phyloP scores from a whole-genome alignment of 2,888 invertebrate species.

The Hydropsyche betteni region DNA sequence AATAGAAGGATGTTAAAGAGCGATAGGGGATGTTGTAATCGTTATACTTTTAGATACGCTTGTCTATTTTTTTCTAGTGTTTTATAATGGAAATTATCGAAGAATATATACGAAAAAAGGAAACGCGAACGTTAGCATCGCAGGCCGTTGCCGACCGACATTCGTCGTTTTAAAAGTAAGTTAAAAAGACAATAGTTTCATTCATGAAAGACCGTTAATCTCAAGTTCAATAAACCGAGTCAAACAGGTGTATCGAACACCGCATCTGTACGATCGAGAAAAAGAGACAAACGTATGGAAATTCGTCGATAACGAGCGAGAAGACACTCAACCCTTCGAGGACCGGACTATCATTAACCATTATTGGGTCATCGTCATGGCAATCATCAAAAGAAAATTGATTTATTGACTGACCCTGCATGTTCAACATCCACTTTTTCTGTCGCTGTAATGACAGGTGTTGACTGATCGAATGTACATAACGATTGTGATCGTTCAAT shows the following conservation, averaged over 20 bases:
- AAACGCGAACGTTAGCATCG: slow-evolving; percentile 2
- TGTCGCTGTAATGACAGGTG: too few relatives aligned
- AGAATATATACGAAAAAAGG: neutral
- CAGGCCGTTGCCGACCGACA: slow-evolving; percentile 15
- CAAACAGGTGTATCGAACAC: slow-evolving; percentile 40
- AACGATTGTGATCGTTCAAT: too few relatives aligned
- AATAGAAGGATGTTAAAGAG: too few relatives aligned
- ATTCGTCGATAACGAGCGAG: neutral
- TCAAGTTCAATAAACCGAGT: slow-evolving; percentile 43
- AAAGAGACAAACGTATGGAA: neutral
- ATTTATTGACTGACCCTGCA: slow-evolving; percentile 1
- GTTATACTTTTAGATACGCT: too few relatives aligned
- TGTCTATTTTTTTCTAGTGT: too few relatives aligned
- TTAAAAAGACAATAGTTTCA: slow-evolving; percentile 39
- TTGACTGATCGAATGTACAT: too few relatives aligned
- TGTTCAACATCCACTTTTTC: too few relatives aligned
- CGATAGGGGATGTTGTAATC: too few relatives aligned
- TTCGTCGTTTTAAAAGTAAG: slow-evolving; percentile 25
- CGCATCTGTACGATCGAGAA: slow-evolving; percentile 15
- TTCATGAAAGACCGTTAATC: slow-evolving; percentile 43
- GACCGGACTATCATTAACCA: too few relatives aligned
- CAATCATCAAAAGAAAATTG: slow-evolving; percentile 4
- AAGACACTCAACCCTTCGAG: neutral
- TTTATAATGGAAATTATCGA: neutral
- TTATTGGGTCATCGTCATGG: slow-evolving; percentile 1